A percentile compares a stretch with the other conserved stretches of the same genome.
Conservation (phyloP, 2,888 invertebrate species). For the Keiferia lycopersicella region DNA sequence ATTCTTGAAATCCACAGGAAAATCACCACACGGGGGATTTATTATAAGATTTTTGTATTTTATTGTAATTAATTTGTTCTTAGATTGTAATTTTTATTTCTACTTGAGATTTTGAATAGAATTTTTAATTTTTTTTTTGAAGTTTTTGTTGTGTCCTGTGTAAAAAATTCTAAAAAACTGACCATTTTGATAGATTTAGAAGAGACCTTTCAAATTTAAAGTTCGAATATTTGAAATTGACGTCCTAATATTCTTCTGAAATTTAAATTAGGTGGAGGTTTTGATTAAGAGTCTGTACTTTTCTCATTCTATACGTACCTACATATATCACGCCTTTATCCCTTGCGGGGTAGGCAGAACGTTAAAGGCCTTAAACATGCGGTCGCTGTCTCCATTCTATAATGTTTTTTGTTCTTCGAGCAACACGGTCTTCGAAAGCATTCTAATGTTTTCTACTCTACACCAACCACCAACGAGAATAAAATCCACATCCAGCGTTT, state of each 20-base stretch:
- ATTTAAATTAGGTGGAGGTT: background rate
- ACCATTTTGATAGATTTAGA: constrained; percentile 21
- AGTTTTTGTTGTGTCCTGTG: constrained; percentile 44
- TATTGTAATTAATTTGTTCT: background rate
- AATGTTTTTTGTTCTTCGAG: too few relatives aligned
- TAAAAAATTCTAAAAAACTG: constrained; percentile 49
- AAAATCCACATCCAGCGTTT: too few relatives aligned
- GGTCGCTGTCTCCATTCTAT: too few relatives aligned
- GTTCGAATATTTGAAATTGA: constrained; percentile 33
- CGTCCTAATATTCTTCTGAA: background rate
- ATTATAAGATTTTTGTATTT: constrained; percentile 18
- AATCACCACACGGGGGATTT: constrained; percentile 33
- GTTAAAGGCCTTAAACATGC: too few relatives aligned
- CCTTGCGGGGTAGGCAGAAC: too few relatives aligned
- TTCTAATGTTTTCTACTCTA: too few relatives aligned
- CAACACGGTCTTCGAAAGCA: too few relatives aligned
- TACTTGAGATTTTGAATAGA: constrained; percentile 39
- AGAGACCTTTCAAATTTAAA: background rate
- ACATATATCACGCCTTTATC: too few relatives aligned
- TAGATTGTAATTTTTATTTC: constrained; percentile 3
- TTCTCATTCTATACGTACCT: too few relatives aligned
- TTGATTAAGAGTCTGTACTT: too few relatives aligned
- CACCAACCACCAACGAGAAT: too few relatives aligned
- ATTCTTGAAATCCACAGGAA: background rate
- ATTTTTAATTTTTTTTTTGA: constrained; percentile 34